Evolutionary conservation across 2,888 invertebrate species (phyloP).

Genomic region (Agriopis leucophaearia): DNA sequence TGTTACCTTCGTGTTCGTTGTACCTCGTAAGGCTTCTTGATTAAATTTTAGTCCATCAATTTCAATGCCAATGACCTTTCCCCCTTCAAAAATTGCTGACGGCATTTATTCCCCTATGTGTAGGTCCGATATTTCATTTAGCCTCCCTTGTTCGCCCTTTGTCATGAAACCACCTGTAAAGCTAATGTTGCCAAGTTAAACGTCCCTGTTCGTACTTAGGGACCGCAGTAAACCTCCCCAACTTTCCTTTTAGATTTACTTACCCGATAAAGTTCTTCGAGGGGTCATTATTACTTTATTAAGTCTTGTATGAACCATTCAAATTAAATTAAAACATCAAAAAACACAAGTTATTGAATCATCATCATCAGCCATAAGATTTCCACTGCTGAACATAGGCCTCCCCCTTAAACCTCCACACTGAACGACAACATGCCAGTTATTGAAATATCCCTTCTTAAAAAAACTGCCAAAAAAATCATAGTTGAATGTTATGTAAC

Average conservation of each 20-base stretch:
- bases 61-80: conserved; percentile 50
- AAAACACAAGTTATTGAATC: too few relatives aligned
- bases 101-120: conserved; percentile 54
- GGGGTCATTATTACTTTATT: too few relatives aligned
- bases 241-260: conserved; percentile 21
- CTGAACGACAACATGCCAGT: too few relatives aligned
- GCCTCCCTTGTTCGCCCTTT: conserved; percentile 44
- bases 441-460: too few relatives aligned
- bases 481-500: background rate
- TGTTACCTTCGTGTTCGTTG: conserved; percentile 1
- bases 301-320: too few relatives aligned
- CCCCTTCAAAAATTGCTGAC: conserved; percentile 52
- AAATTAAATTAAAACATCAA: background rate
- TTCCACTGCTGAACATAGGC: too few relatives aligned
- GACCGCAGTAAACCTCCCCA: conserved; percentile 12
- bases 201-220: conserved; percentile 19
- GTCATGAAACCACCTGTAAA: conserved; percentile 38
- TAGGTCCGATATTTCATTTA: conserved; percentile 48
- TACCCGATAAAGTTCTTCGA: background rate
- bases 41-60: conserved; percentile 39
- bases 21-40: conserved; percentile 52
- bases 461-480: too few relatives aligned
- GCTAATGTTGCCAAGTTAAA: conserved; percentile 40
- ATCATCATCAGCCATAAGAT: too few relatives aligned
- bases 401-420: too few relatives aligned